Percentiles rank a stretch among this genome's conserved stretches.
Evolutionary conservation across 2,797 vertebrate species (phyloP).

Genomic region (Cephalopachus bancanus): DNA sequence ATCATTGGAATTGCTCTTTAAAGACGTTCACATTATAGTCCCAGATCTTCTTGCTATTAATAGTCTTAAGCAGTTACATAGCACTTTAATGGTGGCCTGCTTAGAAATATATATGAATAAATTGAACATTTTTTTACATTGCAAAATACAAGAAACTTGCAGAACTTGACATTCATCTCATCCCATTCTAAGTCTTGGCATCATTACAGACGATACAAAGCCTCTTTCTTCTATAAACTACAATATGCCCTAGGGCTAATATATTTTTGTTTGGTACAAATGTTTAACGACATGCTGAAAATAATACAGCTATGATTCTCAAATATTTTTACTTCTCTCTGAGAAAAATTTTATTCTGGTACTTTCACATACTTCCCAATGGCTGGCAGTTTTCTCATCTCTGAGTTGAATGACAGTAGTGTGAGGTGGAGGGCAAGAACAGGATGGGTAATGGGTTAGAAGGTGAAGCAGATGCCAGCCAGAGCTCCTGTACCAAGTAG

Average conservation of each 20-base stretch:
- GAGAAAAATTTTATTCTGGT: not conserved
- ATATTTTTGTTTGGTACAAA: not conserved
- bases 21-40: constrained; percentile 65
- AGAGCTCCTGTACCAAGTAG: not conserved
- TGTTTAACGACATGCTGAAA: not conserved
- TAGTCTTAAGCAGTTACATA: constrained; percentile 40
- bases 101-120: constrained; percentile 58
- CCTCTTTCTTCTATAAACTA: not conserved
- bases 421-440: not conserved
- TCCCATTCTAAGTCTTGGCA: not conserved
- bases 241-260: not conserved
- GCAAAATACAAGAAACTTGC: not conserved
- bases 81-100: not conserved
- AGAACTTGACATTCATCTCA: not conserved
- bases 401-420: not conserved
- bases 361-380: not conserved
- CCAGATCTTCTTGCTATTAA: constrained; percentile 70
- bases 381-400: not conserved
- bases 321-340: not conserved
- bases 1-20: constrained; percentile 73
- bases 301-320: not conserved
- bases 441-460: not conserved
- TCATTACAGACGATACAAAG: not conserved
- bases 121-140: constrained; percentile 49
- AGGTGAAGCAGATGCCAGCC: not conserved